phyloP scores from a whole-genome alignment of 1,140 invertebrate species.

The Drosophila pruinosa region DNA sequence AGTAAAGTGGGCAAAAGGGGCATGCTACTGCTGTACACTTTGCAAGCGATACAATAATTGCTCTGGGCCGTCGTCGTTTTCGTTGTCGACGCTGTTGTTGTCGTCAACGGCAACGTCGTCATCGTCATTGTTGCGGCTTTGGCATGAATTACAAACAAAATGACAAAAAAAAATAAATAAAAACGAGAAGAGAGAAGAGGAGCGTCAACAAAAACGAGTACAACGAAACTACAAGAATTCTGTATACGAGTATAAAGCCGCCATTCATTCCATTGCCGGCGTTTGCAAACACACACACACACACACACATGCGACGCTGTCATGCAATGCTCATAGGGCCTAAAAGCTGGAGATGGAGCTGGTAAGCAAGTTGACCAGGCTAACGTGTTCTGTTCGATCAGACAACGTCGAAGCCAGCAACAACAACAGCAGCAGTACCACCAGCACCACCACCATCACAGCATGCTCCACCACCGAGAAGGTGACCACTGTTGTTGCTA shows the following conservation, averaged over 20 bases:
- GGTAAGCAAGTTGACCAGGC: constrained; percentile 37
- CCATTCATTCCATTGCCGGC: constrained; percentile 56
- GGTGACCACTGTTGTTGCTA: constrained; percentile 18
- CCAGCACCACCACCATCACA: constrained; percentile 5
- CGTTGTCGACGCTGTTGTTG: constrained; percentile 41
- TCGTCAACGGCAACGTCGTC: constrained; percentile 47
- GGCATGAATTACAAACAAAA: constrained; percentile 65
- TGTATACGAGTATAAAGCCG: constrained; percentile 57
- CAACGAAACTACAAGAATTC: constrained; percentile 59
- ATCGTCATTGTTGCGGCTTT: constrained; percentile 70
- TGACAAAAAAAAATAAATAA: background rate
- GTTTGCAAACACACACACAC: constrained; percentile 42
- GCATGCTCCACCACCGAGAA: constrained; percentile 4
- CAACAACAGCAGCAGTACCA: constrained; percentile 26
- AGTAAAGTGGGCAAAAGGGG: background rate
- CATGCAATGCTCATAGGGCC: constrained; percentile 66
- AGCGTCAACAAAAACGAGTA: constrained; percentile 34
- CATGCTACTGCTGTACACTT: constrained; percentile 3
- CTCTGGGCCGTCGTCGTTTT: constrained; percentile 50
- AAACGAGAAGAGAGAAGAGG: constrained; percentile 30
- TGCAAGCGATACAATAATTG: constrained; percentile 81
- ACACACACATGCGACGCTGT: constrained; percentile 26
- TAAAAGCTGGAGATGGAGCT: constrained; percentile 16
- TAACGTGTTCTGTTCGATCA: constrained; percentile 78
- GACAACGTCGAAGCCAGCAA: constrained; percentile 56